phyloP scores from a whole-genome alignment of 2,113 vertebrate genomes.

The Rutilus rutilus region DNA sequence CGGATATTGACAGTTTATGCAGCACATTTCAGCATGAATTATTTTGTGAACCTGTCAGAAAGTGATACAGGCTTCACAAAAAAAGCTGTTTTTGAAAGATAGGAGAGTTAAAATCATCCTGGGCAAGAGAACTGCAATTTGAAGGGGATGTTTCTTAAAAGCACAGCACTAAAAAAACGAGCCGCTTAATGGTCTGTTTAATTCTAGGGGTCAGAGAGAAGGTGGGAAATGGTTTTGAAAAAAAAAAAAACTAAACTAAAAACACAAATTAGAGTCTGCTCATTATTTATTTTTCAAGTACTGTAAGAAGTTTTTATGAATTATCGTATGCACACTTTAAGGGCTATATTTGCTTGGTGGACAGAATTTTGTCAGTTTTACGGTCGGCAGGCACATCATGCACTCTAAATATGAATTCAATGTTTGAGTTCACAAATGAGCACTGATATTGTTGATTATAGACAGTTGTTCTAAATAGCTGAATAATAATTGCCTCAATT shows the following conservation, averaged over 20 bases:
- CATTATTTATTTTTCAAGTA: background rate
- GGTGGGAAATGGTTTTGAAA: background rate
- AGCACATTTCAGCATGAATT: constrained; percentile 15
- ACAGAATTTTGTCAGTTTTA: background rate
- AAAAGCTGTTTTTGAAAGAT: background rate
- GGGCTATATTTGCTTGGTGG: background rate
- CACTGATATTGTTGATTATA: background rate
- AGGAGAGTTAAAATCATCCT: background rate
- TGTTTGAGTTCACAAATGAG: background rate
- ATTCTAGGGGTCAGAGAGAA: background rate
- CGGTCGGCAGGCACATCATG: background rate
- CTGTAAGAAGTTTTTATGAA: background rate
- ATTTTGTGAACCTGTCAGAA: constrained; percentile 18
- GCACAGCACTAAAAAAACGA: background rate
- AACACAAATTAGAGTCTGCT: background rate
- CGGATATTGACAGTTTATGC: background rate
- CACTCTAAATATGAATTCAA: background rate
- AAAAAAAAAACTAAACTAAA: background rate
- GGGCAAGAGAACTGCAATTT: background rate
- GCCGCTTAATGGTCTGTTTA: background rate
- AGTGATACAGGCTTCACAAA: background rate
- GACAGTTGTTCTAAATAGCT: background rate
- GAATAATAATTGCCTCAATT: background rate
- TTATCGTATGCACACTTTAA: background rate
- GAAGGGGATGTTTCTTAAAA: background rate